Evolutionary conservation across 2,113 vertebrate species (phyloP).

Genomic region (Fregata magnificens): DNA sequence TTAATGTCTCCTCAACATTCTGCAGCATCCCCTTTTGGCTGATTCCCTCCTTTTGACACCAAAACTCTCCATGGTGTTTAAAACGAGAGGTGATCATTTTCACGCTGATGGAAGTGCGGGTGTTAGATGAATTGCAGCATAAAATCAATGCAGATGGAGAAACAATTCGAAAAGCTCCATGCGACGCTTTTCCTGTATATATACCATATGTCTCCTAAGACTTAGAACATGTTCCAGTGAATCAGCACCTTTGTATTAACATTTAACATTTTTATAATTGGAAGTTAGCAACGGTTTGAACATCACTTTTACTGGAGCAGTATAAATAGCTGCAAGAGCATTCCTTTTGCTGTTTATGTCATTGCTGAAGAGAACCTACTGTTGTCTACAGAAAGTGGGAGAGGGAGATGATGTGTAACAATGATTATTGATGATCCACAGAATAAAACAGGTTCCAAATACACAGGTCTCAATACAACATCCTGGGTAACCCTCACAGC

Average conservation of each 20-base stretch:
- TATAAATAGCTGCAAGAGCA: background rate
- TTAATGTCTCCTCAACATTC: conserved; percentile 5
- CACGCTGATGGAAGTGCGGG: background rate
- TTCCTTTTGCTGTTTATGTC: background rate
- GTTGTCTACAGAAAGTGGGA: background rate
- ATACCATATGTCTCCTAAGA: background rate
- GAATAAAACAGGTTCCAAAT: background rate
- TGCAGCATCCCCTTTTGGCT: background rate
- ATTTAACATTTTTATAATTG: conserved; percentile 13
- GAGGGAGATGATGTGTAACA: accelerated
- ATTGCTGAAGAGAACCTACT: background rate
- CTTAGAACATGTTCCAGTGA: background rate
- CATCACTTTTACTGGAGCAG: background rate
- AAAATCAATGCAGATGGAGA: conserved; percentile 47
- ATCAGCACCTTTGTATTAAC: conserved; percentile 35
- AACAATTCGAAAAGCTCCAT: background rate
- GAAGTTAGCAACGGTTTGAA: background rate
- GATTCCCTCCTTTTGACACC: conserved; percentile 13
- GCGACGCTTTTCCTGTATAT: background rate
- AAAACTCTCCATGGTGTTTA: conserved; percentile 6
- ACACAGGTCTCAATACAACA: background rate
- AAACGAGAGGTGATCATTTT: conserved; percentile 27
- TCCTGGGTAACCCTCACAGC: background rate
- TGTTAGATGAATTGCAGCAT: conserved; percentile 6
- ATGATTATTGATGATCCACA: background rate